These are phyloP conservation scores for Agrilus mali DNA, from an alignment of 2,888 invertebrate genomes.

Conservation along the genomic window DNA sequence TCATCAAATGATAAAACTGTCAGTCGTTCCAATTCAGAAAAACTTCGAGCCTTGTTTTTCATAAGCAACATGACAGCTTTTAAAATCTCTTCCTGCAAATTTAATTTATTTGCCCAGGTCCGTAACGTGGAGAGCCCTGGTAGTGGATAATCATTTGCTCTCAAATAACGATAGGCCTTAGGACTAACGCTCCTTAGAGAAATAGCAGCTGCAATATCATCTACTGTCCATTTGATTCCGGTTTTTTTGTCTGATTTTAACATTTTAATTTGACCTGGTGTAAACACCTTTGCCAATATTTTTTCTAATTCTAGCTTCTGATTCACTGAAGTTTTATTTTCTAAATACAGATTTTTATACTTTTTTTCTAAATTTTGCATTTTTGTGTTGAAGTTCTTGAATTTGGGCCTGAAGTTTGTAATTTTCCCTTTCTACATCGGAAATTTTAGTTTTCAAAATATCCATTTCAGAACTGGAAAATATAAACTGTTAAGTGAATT, in stretches of 20 bases:
- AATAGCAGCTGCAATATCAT: conserved; percentile 6
- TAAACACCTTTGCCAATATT: conserved; percentile 1
- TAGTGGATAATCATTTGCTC: conserved; percentile 3
- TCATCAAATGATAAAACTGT: conserved; percentile 5
- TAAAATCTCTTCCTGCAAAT: conserved; percentile 5
- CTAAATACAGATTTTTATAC: conserved; percentile 1
- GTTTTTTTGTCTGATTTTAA: too few species aligned
- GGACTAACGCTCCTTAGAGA: too few species aligned
- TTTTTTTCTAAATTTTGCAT: background rate
- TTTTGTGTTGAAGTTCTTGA: too few species aligned
- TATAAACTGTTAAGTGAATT: too few species aligned
- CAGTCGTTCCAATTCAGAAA: background rate
- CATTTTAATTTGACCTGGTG: conserved; percentile 1
- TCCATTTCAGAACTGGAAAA: too few species aligned
- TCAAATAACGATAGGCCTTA: conserved; percentile 2
- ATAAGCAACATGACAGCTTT: conserved; percentile 3
- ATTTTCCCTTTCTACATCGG: too few species aligned
- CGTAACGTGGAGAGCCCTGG: conserved; percentile 1
- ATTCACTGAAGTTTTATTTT: background rate
- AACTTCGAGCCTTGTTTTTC: background rate
- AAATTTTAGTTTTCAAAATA: too few species aligned
- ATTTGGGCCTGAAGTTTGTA: too few species aligned
- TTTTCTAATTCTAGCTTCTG: background rate
- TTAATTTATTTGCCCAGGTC: background rate
- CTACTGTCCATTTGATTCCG: background rate